phyloP scores from a whole-genome alignment of 2,888 invertebrate genomes.

The Lasioglossum marginatum region DNA sequence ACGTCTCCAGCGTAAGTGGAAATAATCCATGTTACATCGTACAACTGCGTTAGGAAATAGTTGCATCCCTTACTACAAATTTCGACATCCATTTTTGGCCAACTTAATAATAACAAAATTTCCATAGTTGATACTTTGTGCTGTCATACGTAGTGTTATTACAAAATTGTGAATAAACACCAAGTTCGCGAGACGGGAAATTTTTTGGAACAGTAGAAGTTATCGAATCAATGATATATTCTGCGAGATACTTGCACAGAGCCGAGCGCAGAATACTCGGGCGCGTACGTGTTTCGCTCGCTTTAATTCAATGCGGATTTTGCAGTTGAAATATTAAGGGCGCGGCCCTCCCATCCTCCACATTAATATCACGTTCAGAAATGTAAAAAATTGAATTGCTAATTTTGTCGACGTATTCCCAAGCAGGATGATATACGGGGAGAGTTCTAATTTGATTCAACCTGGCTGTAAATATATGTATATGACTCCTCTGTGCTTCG shows the following conservation, averaged over 20 bases:
- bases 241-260: background rate
- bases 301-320: conserved; percentile 36
- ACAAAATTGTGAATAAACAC: background rate
- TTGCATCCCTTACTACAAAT: background rate
- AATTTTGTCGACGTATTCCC: conserved; percentile 66
- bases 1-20: background rate
- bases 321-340: conserved; percentile 28
- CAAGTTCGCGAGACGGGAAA: background rate
- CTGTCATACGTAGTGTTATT: background rate
- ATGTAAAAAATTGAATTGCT: conserved; percentile 68
- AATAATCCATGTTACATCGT: background rate
- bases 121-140: background rate
- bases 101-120: background rate
- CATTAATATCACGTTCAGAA: conserved; percentile 55
- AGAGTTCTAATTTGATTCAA: conserved; percentile 67
- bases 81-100: background rate
- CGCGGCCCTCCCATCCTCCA: conserved; percentile 21
- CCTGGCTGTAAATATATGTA: conserved; percentile 60
- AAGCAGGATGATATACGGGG: conserved; percentile 65
- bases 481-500: conserved; percentile 37
- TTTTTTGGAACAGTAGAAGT: background rate
- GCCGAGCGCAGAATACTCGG: background rate
- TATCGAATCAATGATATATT: conserved; percentile 11
- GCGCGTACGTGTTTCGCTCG: background rate
- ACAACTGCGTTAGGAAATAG: background rate